Evolutionary conservation across 2,797 vertebrate species (phyloP).

Genomic region (Potorous gilbertii): DNA sequence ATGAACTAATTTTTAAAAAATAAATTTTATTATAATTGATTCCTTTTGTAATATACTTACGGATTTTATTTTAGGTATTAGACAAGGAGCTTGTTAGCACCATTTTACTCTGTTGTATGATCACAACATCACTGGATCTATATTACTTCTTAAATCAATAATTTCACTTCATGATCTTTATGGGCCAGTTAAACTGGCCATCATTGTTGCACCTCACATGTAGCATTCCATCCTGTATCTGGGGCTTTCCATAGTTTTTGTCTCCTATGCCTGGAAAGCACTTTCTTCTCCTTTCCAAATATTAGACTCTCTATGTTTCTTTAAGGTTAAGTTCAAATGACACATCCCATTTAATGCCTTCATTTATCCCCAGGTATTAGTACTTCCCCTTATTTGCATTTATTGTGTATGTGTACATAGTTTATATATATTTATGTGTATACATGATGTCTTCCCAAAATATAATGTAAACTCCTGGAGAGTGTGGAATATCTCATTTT

Average conservation of each 20-base stretch:
- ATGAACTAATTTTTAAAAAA: neutral
- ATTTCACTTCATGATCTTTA: neutral
- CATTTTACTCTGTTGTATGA: neutral
- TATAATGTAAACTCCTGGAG: too few species aligned
- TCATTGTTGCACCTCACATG: neutral
- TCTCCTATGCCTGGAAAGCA: neutral
- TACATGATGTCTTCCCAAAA: too few species aligned
- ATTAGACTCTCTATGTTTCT: neutral
- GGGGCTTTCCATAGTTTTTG: neutral
- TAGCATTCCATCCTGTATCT: neutral
- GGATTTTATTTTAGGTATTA: neutral
- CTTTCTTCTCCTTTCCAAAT: neutral
- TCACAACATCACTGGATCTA: too few species aligned
- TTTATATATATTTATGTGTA: neutral
- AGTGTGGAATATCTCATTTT: too few species aligned
- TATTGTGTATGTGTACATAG: neutral
- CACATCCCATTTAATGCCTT: neutral
- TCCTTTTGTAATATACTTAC: neutral
- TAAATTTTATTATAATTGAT: neutral
- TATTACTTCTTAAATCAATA: neutral
- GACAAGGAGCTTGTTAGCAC: neutral
- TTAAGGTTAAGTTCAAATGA: neutral
- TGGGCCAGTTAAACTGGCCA: neutral
- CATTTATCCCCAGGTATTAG: neutral
- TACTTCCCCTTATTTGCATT: neutral